A percentile compares a stretch with the other conserved stretches of the same genome.
These are phyloP conservation scores for Coenonympha glycerion DNA, from an alignment of 2,888 invertebrate genomes.

Conservation along the genomic window DNA sequence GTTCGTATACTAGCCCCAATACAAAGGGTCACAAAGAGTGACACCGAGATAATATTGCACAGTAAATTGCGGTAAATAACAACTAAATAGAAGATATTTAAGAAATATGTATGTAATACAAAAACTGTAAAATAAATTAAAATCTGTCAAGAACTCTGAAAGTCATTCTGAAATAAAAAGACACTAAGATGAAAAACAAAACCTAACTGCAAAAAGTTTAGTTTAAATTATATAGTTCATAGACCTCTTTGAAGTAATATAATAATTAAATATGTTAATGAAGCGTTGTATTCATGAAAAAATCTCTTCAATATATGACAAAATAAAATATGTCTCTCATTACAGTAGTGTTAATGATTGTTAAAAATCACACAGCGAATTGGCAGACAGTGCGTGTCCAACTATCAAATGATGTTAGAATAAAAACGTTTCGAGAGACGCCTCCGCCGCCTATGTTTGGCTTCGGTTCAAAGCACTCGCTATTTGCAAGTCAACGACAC, in stretches of 20 bases:
- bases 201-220: too few relatives aligned
- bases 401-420: slow-evolving; percentile 14
- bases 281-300: neutral
- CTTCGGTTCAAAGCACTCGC: slow-evolving; percentile 43
- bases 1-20: too few relatives aligned
- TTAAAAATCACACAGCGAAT: neutral
- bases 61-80: too few relatives aligned
- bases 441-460: slow-evolving; percentile 33
- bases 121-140: too few relatives aligned
- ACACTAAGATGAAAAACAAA: too few relatives aligned
- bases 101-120: too few relatives aligned
- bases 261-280: neutral
- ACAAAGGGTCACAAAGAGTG: too few relatives aligned
- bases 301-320: neutral
- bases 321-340: neutral
- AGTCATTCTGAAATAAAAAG: too few relatives aligned
- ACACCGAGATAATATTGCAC: too few relatives aligned
- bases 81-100: too few relatives aligned
- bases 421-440: slow-evolving; percentile 2
- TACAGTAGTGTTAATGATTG: neutral
- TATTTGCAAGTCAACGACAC: slow-evolving; percentile 42
- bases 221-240: neutral
- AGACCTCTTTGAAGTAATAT: neutral
- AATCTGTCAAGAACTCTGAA: too few relatives aligned
- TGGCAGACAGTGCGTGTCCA: slow-evolving; percentile 16